Base-by-base conservation (phyloP, 2,797 vertebrate genomes). In the Xiphorhynchus erythropygius region DNA sequence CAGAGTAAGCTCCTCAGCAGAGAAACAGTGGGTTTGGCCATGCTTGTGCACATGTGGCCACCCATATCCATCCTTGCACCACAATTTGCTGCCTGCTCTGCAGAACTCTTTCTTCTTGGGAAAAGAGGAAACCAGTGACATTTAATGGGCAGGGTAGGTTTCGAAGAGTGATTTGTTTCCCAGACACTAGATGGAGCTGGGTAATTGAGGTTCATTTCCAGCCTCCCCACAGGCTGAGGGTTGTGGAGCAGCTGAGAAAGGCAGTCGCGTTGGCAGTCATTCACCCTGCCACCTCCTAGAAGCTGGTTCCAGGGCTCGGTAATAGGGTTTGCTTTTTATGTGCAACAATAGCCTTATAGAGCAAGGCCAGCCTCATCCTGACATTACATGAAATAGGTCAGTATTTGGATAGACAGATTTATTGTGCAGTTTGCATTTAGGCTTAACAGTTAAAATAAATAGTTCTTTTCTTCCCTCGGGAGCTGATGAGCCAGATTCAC, bases 401-500 rank as follows among this genome's bases (percentile, higher is more conserved):
- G 87, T 97, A 97, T 98, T 97, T 96, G 97, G 96, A 97, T 95
- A 98, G 98, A 96, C 96, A 95, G 97, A 97, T 98, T 98, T 96
- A 96, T 97, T 98, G 97, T 98, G 97, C 11, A 9, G 86, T 97
- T 98, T 98, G 97, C 92, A 89, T 97, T 98, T 97, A 91, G 97
- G 96, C 97, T 98, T 97, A 97, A 96, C 83, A 41, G 97, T 96
- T 97, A 97, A 97, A 97, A 98, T 96, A 98, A 98, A 98, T 97
- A 98, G 97, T 96, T 95, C 97, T 97, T 98, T 98, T 98, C 96
- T 98, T 98, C 97, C 96, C 83, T 88, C 63, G 78, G 97, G 89
- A 97, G 94, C 93, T 97, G 97, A 97, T 95, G 97, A 97, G 97
- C 95, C 96, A 97, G 93, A 93, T 96, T 97, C 89, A 84, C 91